These are phyloP conservation scores for Aphidius colemani DNA, from an alignment of 2,888 invertebrate genomes.

Conservation along the genomic window DNA sequence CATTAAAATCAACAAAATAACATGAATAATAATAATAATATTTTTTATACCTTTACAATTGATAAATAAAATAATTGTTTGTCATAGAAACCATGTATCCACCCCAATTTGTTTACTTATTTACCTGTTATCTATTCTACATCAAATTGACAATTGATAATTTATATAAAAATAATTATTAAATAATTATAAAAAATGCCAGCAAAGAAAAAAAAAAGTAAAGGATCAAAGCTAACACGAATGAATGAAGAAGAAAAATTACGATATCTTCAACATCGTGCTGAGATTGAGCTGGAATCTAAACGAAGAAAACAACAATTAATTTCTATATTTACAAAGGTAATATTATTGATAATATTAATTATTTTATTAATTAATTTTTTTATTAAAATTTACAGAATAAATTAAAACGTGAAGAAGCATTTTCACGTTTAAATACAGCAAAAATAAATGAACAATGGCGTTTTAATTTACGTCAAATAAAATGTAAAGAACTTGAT, in stretches of 20 bases:
- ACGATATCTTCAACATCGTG: conserved; percentile 79
- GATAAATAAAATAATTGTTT: conserved; percentile 25
- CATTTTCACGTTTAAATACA: conserved; percentile 76
- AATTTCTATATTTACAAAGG: conserved; percentile 80
- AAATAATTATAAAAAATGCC: conserved; percentile 48
- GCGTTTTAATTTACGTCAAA: conserved; percentile 76
- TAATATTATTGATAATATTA: conserved; percentile 48
- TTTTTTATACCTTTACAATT: conserved; percentile 10
- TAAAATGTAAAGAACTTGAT: conserved; percentile 77
- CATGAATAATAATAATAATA: not conserved
- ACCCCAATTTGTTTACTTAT: too few species aligned
- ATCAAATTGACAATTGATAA: not conserved
- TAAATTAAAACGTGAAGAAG: conserved; percentile 81
- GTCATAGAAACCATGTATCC: too few species aligned
- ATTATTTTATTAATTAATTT: not conserved
- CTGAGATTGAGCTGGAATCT: conserved; percentile 82
- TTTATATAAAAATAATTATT: conserved; percentile 25
- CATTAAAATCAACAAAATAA: not conserved
- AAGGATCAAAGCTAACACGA: conserved; percentile 76
- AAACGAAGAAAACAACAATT: conserved; percentile 79
- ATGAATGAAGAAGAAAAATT: conserved; percentile 86
- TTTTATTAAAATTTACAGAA: conserved; percentile 64
- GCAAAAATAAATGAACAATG: conserved; percentile 87
- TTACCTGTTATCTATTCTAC: not conserved
- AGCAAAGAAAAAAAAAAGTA: conserved; percentile 70